phyloP scores from a whole-genome alignment of 2,797 vertebrate genomes.

The Epinephelus malabaricus region DNA sequence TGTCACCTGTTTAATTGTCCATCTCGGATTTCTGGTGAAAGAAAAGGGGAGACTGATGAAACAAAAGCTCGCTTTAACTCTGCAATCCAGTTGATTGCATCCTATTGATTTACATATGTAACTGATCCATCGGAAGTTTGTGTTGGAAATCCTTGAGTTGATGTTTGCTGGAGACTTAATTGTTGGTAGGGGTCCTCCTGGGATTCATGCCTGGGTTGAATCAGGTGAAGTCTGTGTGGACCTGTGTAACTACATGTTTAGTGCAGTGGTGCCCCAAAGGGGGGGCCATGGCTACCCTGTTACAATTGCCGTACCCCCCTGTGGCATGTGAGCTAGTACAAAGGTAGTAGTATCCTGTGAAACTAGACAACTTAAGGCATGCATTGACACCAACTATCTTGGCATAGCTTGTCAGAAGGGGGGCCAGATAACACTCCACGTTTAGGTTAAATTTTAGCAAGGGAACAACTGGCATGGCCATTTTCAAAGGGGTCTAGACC shows the following conservation, averaged over 20 bases:
- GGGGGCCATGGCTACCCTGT: no score
- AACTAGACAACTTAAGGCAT: no score
- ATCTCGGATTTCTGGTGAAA: background rate
- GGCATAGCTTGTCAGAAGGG: no score
- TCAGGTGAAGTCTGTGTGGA: background rate
- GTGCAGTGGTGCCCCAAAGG: no score
- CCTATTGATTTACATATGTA: background rate
- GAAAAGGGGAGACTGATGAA: background rate
- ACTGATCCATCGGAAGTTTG: background rate
- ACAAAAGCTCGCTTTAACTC: background rate
- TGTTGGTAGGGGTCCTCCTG: background rate
- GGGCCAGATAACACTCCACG: no score
- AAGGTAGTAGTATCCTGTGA: no score
- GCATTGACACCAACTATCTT: no score
- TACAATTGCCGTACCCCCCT: no score
- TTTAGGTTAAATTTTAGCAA: no score
- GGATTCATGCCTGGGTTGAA: background rate
- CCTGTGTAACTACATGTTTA: background rate
- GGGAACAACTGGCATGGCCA: no score
- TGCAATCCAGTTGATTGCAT: background rate
- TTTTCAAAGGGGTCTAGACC: no score
- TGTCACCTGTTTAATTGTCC: slow-evolving; percentile 37
- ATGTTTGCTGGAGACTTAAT: background rate
- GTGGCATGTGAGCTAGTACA: no score
- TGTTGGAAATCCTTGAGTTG: background rate